Percentiles rank a stretch among this genome's conserved stretches.
Evolutionary conservation across 2,113 vertebrate genomes (phyloP).

Genomic region (Trematomus loennbergii): DNA sequence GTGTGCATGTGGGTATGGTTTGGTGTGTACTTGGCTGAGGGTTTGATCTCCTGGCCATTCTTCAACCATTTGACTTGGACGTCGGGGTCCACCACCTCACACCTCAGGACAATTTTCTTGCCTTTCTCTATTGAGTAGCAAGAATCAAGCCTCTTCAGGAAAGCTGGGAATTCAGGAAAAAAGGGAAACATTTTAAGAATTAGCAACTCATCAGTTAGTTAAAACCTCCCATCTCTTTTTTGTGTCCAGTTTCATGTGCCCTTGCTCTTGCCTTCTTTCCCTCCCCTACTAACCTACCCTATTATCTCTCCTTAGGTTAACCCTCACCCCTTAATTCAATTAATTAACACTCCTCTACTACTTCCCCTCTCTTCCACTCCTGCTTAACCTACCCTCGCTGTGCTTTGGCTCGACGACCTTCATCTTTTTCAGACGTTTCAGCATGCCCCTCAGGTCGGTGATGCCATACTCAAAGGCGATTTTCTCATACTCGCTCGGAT

Average conservation of each 20-base stretch:
- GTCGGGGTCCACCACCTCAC: conserved; percentile 88
- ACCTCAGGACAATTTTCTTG: conserved; percentile 87
- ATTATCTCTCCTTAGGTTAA: conserved; percentile 1
- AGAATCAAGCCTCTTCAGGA: conserved; percentile 88
- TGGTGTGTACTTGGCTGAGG: conserved; percentile 87
- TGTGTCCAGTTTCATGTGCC: neutral
- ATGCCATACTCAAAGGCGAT: conserved; percentile 94
- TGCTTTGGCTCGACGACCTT: conserved; percentile 85
- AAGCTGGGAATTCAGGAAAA: conserved; percentile 80
- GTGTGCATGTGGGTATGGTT: conserved; percentile 11
- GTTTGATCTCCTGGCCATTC: conserved; percentile 91
- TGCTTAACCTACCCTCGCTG: conserved; percentile 83
- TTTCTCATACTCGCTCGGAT: conserved; percentile 93
- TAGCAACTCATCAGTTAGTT: neutral
- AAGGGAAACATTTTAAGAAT: neutral
- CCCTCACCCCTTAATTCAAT: conserved; percentile 7
- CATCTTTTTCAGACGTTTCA: conserved; percentile 93
- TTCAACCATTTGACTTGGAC: conserved; percentile 90
- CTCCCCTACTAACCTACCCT: neutral
- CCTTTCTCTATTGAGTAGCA: conserved; percentile 91
- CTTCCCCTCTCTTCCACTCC: neutral
- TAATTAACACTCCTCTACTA: neutral
- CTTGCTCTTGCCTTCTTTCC: neutral
- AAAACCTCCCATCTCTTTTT: neutral
- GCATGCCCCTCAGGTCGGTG: conserved; percentile 94